Evolutionary conservation across 2,888 invertebrate genomes (phyloP), one percentile per base, ranked within the genome.

Genomic region (Orchesellides sinensis): DNA sequence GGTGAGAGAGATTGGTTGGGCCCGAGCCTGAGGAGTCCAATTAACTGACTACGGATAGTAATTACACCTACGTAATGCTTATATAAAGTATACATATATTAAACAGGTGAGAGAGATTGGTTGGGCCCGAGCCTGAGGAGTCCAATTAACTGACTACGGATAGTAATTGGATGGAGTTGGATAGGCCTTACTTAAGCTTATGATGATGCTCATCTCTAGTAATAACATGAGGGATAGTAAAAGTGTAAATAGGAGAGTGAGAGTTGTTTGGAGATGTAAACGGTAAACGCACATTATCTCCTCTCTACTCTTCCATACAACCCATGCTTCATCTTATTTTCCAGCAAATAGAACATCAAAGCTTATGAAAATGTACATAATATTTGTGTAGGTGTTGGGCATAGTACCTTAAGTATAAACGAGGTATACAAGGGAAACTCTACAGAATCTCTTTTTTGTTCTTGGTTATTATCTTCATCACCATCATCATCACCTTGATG

Each of bases 141-240:
- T 84, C 63, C 83, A 84, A 87, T 87, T 87, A 87, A 84, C 65
- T 78, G 84, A 73, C 84, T 85, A 84, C 84, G 80, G 83, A 81
- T 81, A 84, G 85, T 87, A 87, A 87, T 87, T 86, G 87, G 87
- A 87, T 87, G 83, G n/a, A n/a, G n/a, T n/a, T n/a, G n/a, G n/a
- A n/a, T n/a, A n/a, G n/a, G n/a, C n/a, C n/a, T n/a, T n/a, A n/a
- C n/a, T n/a, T n/a, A n/a, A n/a, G n/a, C n/a, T n/a, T n/a, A n/a
- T n/a, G n/a, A n/a, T n/a, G n/a, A n/a, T n/a, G n/a, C n/a, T 68
- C 52, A 8, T 59, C 69, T 49, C 19, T 47, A 12, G 17, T 69
- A 32, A 52, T 54, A 52, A 69, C 56, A 65, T 59, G 59, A 27
- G 56, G 69, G 70, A 83, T n/a, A 40, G 66, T 63, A 77, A 80